Evolutionary conservation across 2,888 invertebrate genomes (phyloP).

Genomic region (Ectemnius lituratus): DNA sequence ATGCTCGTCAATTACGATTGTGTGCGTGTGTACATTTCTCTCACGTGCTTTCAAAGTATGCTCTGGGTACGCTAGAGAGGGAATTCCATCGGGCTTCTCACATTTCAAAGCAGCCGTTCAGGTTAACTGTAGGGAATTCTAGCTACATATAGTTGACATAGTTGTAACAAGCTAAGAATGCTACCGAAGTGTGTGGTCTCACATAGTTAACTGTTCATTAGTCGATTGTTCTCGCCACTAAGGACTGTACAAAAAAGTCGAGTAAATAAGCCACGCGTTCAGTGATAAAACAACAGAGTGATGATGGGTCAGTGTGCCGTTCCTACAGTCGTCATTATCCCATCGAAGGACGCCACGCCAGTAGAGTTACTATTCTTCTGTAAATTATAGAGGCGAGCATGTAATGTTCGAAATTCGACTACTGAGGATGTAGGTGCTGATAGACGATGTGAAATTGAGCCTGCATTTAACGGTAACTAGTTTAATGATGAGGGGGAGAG

Average conservation of each 20-base stretch:
- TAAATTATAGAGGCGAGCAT: conserved; percentile 19
- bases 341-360: too few relatives aligned
- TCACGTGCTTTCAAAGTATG: conserved; percentile 39
- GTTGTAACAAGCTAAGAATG: conserved; percentile 36
- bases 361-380: conserved; percentile 18
- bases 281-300: too few relatives aligned
- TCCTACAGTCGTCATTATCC: too few relatives aligned
- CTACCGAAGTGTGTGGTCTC: conserved; percentile 45
- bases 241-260: too few relatives aligned
- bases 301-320: too few relatives aligned
- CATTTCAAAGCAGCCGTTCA: conserved; percentile 50
- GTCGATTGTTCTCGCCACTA: too few relatives aligned
- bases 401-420: conserved; percentile 31
- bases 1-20: conserved; percentile 14
- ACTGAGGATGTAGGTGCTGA: conserved; percentile 14
- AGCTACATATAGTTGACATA: conserved; percentile 35
- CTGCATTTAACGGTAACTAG: conserved; percentile 65
- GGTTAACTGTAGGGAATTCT: conserved; percentile 48
- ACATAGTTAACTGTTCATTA: too few relatives aligned
- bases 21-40: conserved; percentile 38
- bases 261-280: too few relatives aligned
- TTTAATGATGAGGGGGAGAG: too few relatives aligned
- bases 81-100: conserved; percentile 41
- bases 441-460: conserved; percentile 44
- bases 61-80: conserved; percentile 29